Base-by-base conservation (phyloP, 2,888 invertebrate genomes). In the Erannis defoliaria region DNA sequence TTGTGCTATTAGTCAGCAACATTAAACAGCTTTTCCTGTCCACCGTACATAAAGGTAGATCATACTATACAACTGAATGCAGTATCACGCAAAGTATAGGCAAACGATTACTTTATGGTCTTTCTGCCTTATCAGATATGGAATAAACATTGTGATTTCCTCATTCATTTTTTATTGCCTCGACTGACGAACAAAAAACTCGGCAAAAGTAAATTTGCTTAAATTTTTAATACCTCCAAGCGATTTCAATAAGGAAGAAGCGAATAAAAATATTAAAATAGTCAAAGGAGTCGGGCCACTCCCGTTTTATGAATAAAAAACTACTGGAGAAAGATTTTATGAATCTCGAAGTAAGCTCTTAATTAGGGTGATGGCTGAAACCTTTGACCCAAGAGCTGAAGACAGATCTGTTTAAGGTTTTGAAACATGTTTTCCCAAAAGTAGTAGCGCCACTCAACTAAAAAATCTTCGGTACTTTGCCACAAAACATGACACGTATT, bases 291-390 rank as follows among this genome's bases (percentile, higher is more conserved):
- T 6, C n/a, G 12, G 16, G 8, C 18, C 21, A n/a, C n/a, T n/a
- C 29, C 16, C 29, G 29, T 33, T 45, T 58, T 37, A 50, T 58
- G 38, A 51, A 58, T 58, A 46, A 51, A 51, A 45, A 42, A 46
- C 26, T 21, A 48, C 51, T 37, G 35, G 29, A 18, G 40, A 18
- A 42, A 29, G 29, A 53, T 23, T 21, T 51, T 19, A 6, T 14
- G 5, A 21, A 38, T 38, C 31, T 38, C 18, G 18, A 18, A 2
- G 4, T 38, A 38, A 29, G 9, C 12, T 33, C 37, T 2, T 16
- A 16, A 14, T 19, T 40, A 40, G 5, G 8, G n/a, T n/a, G n/a
- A n/a, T n/a, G n/a, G n/a, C n/a, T n/a, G n/a, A n/a, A n/a, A n/a
- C n/a, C n/a, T n/a, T n/a, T n/a, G n/a, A n/a, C n/a, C n/a, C n/a